Evolutionary conservation across 92 coral and sea anemone species (phyloP).

Genomic region (Siderastrea radians): DNA sequence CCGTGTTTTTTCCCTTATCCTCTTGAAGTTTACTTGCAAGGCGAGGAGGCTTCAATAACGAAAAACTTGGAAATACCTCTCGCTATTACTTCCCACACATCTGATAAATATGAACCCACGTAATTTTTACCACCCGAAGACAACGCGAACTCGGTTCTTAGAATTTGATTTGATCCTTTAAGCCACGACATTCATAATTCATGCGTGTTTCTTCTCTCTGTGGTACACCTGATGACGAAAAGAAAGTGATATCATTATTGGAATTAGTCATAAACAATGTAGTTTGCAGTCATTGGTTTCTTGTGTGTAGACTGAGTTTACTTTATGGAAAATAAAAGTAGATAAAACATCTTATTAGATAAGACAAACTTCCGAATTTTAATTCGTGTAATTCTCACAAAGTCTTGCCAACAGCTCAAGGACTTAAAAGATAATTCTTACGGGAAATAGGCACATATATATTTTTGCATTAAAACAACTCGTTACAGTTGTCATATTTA

Average conservation of each 20-base stretch:
- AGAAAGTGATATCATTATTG: slow-evolving; percentile 13
- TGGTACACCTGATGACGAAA: slow-evolving; percentile 28
- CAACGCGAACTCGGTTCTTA: neutral
- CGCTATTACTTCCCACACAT: slow-evolving; percentile 1
- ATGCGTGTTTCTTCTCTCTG: slow-evolving; percentile 2
- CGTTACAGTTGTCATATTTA: too few relatives aligned
- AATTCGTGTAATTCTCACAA: neutral
- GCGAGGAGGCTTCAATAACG: neutral
- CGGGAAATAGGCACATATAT: neutral
- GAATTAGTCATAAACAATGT: slow-evolving; percentile 2
- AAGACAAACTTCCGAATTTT: neutral
- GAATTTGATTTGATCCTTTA: slow-evolving; percentile 25
- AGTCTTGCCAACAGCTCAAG: neutral
- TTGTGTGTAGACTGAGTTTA: neutral
- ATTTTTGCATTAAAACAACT: neutral
- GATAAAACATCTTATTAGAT: neutral
- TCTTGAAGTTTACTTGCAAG: neutral
- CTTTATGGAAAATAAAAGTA: neutral
- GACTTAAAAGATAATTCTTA: neutral
- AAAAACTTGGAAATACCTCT: neutral
- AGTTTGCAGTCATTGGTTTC: neutral
- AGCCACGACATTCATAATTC: slow-evolving; percentile 28
- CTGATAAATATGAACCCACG: neutral
- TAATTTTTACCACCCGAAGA: slow-evolving; percentile 6
- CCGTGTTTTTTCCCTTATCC: neutral